Percentiles rank a stretch among this genome's conserved stretches.
Evolutionary conservation across 1,140 invertebrate species (phyloP).

Genomic region (Trichogramma pretiosum): DNA sequence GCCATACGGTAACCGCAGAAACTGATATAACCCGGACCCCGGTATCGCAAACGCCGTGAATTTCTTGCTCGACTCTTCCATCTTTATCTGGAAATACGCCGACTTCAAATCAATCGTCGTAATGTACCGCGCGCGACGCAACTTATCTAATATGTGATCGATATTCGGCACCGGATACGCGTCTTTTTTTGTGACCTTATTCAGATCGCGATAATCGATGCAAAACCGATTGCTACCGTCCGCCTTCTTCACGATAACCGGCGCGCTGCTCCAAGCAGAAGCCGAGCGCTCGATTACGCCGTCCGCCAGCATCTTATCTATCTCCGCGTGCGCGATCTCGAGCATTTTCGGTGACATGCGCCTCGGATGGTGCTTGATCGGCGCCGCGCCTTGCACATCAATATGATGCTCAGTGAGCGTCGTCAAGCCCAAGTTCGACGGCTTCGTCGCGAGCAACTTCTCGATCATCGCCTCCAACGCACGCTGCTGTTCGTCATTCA

Average conservation of each 20-base stretch:
- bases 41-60: conserved; percentile 29
- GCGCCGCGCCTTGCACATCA: not conserved
- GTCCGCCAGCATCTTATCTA: not conserved
- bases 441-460: too few relatives aligned
- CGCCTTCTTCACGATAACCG: too few relatives aligned
- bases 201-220: too few relatives aligned
- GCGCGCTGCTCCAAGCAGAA: not conserved
- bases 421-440: too few relatives aligned
- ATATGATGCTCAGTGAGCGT: too few relatives aligned
- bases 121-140: not conserved
- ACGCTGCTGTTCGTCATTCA: too few relatives aligned
- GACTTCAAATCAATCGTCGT: conserved; percentile 3
- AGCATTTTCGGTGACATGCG: not conserved
- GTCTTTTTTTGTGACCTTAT: too few relatives aligned
- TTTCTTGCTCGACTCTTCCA: conserved; percentile 5
- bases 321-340: not conserved
- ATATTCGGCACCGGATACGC: conserved; percentile 2
- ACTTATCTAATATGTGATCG: not conserved
- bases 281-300: not conserved
- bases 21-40: conserved; percentile 27
- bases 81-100: conserved; percentile 7
- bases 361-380: not conserved
- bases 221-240: too few relatives aligned
- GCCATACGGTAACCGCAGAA: conserved; percentile 25
- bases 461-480: too few relatives aligned